phyloP scores from a whole-genome alignment of 2,113 vertebrate species.

The Accipiter cooperii region DNA sequence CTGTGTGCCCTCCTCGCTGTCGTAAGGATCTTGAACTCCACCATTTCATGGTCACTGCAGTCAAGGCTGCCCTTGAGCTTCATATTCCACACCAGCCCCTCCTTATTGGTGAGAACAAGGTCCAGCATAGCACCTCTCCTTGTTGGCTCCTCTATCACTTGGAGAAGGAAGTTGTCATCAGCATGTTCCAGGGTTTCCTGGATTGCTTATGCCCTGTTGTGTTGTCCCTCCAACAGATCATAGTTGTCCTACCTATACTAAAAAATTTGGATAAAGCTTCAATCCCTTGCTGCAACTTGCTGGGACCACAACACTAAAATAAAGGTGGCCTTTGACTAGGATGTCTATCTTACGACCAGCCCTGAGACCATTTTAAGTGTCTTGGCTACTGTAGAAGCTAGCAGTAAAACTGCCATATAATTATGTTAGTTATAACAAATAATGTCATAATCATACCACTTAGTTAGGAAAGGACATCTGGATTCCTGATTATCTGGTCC shows the following conservation, averaged over 20 bases:
- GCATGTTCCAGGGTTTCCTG: too few relatives aligned
- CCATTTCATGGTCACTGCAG: too few relatives aligned
- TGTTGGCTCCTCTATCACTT: too few relatives aligned
- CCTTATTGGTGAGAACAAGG: too few relatives aligned
- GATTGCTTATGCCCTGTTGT: too few relatives aligned
- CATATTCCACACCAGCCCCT: too few relatives aligned
- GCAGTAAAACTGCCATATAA: not conserved
- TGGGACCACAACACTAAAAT: not conserved
- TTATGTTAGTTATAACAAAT: not conserved
- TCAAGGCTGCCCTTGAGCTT: too few relatives aligned
- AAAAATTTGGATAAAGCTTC: not conserved
- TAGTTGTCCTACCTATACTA: not conserved
- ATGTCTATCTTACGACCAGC: not conserved
- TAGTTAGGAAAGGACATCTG: not conserved
- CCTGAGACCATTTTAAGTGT: not conserved
- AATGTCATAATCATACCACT: not conserved
- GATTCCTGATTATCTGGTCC: not conserved
- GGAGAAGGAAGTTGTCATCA: too few relatives aligned
- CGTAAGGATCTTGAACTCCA: too few relatives aligned
- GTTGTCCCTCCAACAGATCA: too few relatives aligned
- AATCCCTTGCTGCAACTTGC: not conserved
- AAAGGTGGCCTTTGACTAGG: not conserved
- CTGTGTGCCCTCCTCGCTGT: too few relatives aligned
- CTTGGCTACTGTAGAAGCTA: not conserved
- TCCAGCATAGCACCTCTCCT: too few relatives aligned